Percentiles rank a stretch among this genome's conserved stretches.
Conservation (phyloP, 2,888 invertebrate species). For the Agrochola macilenta region DNA sequence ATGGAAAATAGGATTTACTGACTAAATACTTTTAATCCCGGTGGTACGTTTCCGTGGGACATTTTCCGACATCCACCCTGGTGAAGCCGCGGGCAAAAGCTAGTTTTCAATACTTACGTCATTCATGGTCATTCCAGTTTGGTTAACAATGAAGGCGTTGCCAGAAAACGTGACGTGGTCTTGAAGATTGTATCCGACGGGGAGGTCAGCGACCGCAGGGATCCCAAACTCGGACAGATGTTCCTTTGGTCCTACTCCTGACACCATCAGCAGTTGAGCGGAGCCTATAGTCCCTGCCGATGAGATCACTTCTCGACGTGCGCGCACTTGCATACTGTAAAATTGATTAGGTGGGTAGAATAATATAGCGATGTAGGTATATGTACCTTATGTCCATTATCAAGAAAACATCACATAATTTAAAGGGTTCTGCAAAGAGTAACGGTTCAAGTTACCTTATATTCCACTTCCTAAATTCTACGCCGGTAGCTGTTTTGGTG, state of each 20-base stretch:
- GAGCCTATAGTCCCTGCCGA: slow-evolving; percentile 96
- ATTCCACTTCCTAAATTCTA: slow-evolving; percentile 92
- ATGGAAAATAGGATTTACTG: too few species aligned
- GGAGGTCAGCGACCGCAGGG: slow-evolving; percentile 92
- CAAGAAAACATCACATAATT: neutral
- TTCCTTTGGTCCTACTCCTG: slow-evolving; percentile 94
- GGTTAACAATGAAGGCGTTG: slow-evolving; percentile 93
- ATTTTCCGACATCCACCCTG: too few species aligned
- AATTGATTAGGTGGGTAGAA: slow-evolving; percentile 31
- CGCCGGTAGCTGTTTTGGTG: slow-evolving; percentile 91
- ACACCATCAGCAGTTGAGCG: slow-evolving; percentile 96
- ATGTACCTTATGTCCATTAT: neutral
- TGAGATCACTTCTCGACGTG: slow-evolving; percentile 94
- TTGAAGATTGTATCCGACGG: slow-evolving; percentile 95
- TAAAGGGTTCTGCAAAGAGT: neutral
- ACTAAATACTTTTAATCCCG: too few species aligned
- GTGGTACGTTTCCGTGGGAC: too few species aligned
- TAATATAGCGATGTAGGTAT: neutral
- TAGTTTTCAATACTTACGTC: slow-evolving; percentile 84
- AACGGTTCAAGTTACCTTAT: slow-evolving; percentile 79
- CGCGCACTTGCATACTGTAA: slow-evolving; percentile 83
- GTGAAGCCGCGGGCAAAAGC: too few species aligned
- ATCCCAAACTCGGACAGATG: slow-evolving; percentile 92
- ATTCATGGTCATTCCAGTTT: slow-evolving; percentile 91
- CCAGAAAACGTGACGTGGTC: slow-evolving; percentile 95